phyloP scores from a whole-genome alignment of 2,888 invertebrate genomes.

The Drosophila cognata region DNA sequence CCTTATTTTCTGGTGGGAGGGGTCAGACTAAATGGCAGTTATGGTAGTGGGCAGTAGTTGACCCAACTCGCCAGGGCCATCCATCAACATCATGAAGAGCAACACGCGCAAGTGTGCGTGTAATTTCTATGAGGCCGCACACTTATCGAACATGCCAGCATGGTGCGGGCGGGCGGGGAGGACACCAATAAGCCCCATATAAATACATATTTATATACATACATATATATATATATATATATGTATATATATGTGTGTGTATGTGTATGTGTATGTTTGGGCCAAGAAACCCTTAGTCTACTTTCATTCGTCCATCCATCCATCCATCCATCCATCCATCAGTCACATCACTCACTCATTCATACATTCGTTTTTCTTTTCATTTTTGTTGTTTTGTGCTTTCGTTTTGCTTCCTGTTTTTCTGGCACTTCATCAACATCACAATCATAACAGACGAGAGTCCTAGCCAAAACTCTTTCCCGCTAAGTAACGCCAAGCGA shows the following conservation, averaged over 20 bases:
- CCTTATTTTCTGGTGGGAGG: neutral
- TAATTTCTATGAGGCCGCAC: slow-evolving; percentile 62
- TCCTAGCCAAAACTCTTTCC: slow-evolving; percentile 19
- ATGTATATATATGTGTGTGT: neutral
- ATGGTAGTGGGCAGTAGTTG: slow-evolving; percentile 57
- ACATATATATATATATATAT: neutral
- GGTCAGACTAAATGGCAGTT: slow-evolving; percentile 40
- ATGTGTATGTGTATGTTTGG: neutral
- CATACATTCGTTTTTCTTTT: slow-evolving; percentile 44
- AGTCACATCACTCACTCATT: slow-evolving; percentile 57
- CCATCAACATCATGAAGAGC: slow-evolving; percentile 57
- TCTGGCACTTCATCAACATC: slow-evolving; percentile 64
- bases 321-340: slow-evolving; percentile 43
- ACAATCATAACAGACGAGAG: slow-evolving; percentile 56
- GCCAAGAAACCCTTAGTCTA: slow-evolving; percentile 18
- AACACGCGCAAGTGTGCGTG: slow-evolving; percentile 61
- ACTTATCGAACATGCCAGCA: slow-evolving; percentile 54
- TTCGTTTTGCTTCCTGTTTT: slow-evolving; percentile 32
- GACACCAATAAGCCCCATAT: slow-evolving; percentile 23
- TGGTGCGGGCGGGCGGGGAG: neutral
- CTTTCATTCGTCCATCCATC: neutral
- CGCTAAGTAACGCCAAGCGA: slow-evolving; percentile 6
- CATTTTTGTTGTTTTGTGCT: neutral
- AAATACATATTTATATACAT: neutral
- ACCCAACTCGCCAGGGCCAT: slow-evolving; percentile 44